phyloP scores from a whole-genome alignment of 1,140 invertebrate genomes.

The Nomia melanderi region DNA sequence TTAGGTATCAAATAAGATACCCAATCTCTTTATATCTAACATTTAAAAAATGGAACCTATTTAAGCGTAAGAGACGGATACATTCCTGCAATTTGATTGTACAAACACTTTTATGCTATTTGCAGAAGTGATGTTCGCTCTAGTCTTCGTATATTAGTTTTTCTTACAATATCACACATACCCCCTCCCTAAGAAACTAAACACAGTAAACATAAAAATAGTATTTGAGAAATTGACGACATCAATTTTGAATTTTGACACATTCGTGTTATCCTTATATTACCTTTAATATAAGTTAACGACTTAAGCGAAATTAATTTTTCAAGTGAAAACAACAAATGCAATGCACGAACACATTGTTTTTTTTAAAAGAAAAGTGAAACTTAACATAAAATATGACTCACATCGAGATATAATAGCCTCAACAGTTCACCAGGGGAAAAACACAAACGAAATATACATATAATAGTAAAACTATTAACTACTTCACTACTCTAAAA shows the following conservation, averaged over 20 bases:
- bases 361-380: slow-evolving; percentile 56
- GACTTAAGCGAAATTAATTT: slow-evolving; percentile 58
- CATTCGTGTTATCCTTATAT: slow-evolving; percentile 77
- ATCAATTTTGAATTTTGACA: slow-evolving; percentile 81
- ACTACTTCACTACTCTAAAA: slow-evolving; percentile 78
- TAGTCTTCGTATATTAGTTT: slow-evolving; percentile 65
- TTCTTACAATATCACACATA: slow-evolving; percentile 73
- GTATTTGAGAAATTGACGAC: slow-evolving; percentile 73
- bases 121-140: slow-evolving; percentile 65
- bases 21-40: slow-evolving; percentile 47
- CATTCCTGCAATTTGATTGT: slow-evolving; percentile 52
- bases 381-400: slow-evolving; percentile 74
- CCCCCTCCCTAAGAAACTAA: slow-evolving; percentile 77
- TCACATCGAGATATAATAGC: slow-evolving; percentile 77
- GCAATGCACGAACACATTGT: slow-evolving; percentile 65
- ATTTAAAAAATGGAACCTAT: slow-evolving; percentile 62
- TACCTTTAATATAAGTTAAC: slow-evolving; percentile 75
- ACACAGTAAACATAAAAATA: slow-evolving; percentile 74
- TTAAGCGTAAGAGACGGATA: slow-evolving; percentile 31
- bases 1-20: slow-evolving; percentile 17
- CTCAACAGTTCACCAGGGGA: slow-evolving; percentile 81
- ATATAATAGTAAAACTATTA: slow-evolving; percentile 79
- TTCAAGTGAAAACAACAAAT: slow-evolving; percentile 65
- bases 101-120: slow-evolving; percentile 52
- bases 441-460: slow-evolving; percentile 80